Conservation (phyloP, 2,888 invertebrate species). For the Pantelozetes paolii region DNA sequence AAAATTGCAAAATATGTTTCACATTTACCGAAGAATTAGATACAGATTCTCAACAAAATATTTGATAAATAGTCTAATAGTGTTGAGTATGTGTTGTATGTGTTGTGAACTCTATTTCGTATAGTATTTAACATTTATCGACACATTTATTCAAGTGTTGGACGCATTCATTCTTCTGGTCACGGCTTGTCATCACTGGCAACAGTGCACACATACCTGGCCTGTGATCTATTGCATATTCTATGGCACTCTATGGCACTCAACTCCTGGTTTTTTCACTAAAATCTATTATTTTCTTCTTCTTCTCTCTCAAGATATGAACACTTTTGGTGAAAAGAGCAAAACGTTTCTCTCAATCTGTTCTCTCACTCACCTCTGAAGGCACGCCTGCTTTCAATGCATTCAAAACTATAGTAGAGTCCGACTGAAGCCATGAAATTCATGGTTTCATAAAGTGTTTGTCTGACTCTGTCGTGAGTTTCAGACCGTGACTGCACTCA, state of each 20-base stretch:
- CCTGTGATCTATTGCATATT: background rate
- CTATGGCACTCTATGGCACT: background rate
- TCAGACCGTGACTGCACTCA: conserved; percentile 34
- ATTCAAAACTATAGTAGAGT: background rate
- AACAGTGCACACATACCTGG: conserved; percentile 10
- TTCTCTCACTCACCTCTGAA: background rate
- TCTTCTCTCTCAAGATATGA: background rate
- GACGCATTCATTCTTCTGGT: conserved; percentile 12
- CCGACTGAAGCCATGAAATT: conserved; percentile 30
- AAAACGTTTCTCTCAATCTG: conserved; percentile 21
- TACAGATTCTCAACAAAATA: background rate
- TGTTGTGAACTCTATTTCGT: background rate
- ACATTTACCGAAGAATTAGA: background rate
- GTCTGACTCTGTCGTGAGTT: conserved; percentile 24
- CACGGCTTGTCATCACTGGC: conserved; percentile 32
- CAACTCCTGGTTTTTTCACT: background rate
- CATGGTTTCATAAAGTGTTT: conserved; percentile 17
- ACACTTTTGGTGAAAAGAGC: conserved; percentile 24
- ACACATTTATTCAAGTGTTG: conserved; percentile 21
- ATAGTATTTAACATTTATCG: conserved; percentile 24
- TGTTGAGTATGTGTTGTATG: background rate
- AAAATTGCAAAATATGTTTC: conserved; percentile 4
- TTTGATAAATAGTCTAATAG: conserved; percentile 28
- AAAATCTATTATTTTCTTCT: background rate
- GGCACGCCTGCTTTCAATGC: conserved; percentile 21